Base-by-base conservation (phyloP, 2,113 vertebrate species). In the Andinoacara biseriatus region DNA sequence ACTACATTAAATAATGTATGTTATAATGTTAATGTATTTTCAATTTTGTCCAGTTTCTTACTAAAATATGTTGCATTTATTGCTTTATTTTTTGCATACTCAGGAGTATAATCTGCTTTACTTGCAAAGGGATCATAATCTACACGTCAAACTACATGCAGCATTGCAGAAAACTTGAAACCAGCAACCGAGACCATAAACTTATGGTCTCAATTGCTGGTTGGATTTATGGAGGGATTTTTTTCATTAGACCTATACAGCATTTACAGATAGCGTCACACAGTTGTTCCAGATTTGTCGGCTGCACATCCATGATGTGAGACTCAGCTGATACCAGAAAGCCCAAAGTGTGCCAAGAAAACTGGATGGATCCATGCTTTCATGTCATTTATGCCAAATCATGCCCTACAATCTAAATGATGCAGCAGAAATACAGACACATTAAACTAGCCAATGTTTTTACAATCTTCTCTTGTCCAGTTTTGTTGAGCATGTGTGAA, bases 161-260 rank as follows among this genome's bases (percentile, higher is more conserved):
- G 65, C 29, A 43, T 69, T 69, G 65, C 65, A 69, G 24, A 69
- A 72, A 72, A 52, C 17, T 52, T 72, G 65, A 72, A n/a, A 52
- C 46, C 10, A 31, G 65, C 17, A 2, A 72, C 31, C 52, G 29
- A 49, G 65, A 10, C 65, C 43, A 69, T 69, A 69, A 69, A 69
- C 15, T 7, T 20, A 24, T 69, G 49, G 49, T 29, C 24, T 29
- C 26, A 26, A 26, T 26, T 26, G 2, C 26, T 26, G 26, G 26
- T 26, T 26, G 26, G 26, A 26, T 26, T 26, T 26, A 26, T 2
- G 26, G 17, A 49, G 24, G 49, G 29, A 29, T 24, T 69, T 69
- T 69, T 43, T 29, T 69, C 46, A 9, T 5, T 5, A 49, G 15
- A 15, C 63, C 26, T 67, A 46, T 18, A 26, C 40, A 69, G 63